A percentile compares a stretch with the other conserved stretches of the same genome.
Evolutionary conservation across 2,888 invertebrate species (phyloP).

Genomic region (Notodonta dromedarius): DNA sequence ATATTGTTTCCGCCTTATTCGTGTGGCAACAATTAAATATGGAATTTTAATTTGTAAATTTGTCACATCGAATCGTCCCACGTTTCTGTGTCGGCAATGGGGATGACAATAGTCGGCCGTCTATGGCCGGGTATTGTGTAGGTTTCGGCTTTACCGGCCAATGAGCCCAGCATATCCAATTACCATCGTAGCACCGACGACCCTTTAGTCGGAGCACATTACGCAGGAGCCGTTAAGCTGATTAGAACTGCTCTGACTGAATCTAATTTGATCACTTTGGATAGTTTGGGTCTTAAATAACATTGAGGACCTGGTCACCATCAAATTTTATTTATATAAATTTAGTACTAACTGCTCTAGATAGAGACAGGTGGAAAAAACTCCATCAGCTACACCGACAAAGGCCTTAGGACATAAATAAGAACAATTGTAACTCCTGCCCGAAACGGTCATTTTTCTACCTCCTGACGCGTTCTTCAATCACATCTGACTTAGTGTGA

Average conservation of each 20-base stretch:
- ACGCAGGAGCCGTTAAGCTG: slow-evolving; percentile 54
- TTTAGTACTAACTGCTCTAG: too few relatives aligned
- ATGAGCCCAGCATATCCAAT: slow-evolving; percentile 68
- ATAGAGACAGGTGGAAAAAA: too few relatives aligned
- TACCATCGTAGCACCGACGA: slow-evolving; percentile 46
- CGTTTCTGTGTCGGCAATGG: slow-evolving; percentile 35
- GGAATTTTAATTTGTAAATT: slow-evolving; percentile 5
- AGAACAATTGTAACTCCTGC: too few relatives aligned
- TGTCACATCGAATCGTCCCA: slow-evolving; percentile 25
- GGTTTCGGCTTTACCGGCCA: slow-evolving; percentile 63
- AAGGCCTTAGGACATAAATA: too few relatives aligned
- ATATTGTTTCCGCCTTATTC: not conserved
- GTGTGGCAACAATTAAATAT: not conserved
- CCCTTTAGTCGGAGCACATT: slow-evolving; percentile 48
- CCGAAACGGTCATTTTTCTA: too few relatives aligned
- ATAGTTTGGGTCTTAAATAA: too few relatives aligned
- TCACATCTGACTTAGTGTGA: too few relatives aligned
- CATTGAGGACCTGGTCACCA: too few relatives aligned
- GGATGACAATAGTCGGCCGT: slow-evolving; percentile 41
- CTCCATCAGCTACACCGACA: too few relatives aligned
- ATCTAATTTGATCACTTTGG: not conserved
- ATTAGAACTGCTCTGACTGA: slow-evolving; percentile 40
- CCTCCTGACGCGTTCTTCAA: too few relatives aligned
- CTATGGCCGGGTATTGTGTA: slow-evolving; percentile 55
- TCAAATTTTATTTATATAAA: too few relatives aligned